These are phyloP conservation scores for Antennarius striatus DNA, from an alignment of 2,113 vertebrate species.

Conservation along the genomic window DNA sequence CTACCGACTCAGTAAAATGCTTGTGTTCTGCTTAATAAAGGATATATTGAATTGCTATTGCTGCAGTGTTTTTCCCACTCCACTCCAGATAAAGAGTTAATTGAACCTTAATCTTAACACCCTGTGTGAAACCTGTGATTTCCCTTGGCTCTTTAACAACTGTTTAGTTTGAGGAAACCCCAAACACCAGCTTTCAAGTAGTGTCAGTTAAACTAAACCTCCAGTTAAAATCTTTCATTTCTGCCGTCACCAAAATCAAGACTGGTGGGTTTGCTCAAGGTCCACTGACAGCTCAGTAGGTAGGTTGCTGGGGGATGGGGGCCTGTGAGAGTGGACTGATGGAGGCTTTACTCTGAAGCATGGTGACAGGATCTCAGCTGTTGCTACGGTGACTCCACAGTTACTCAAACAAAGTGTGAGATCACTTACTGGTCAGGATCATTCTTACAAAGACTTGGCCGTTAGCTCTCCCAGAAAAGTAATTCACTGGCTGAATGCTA, in stretches of 20 bases:
- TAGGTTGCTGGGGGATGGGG: constrained; percentile 36
- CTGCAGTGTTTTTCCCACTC: constrained; percentile 11
- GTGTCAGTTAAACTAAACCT: background rate
- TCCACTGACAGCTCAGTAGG: constrained; percentile 32
- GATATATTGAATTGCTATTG: constrained; percentile 30
- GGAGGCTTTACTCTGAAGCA: constrained; percentile 45
- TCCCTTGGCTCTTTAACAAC: constrained; percentile 17
- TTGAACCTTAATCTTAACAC: constrained; percentile 32
- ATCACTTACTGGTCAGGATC: constrained; percentile 51
- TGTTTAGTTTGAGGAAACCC: constrained; percentile 16
- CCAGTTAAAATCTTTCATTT: background rate
- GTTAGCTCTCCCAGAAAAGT: constrained; percentile 25
- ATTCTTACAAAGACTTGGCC: constrained; percentile 41
- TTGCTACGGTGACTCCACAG: constrained; percentile 75
- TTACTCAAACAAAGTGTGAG: constrained; percentile 57
- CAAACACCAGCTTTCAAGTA: background rate
- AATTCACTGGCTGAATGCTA: constrained; percentile 35
- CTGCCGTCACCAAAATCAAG: constrained; percentile 8
- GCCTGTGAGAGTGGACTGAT: constrained; percentile 20
- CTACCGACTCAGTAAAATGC: background rate
- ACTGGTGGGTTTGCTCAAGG: constrained; percentile 16
- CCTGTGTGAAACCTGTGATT: constrained; percentile 31
- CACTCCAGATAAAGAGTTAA: constrained; percentile 29
- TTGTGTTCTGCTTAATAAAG: constrained; percentile 9
- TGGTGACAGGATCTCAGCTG: constrained; percentile 56